phyloP scores from a whole-genome alignment of 37 sponge, comb jelly and placozoan genomes.

The Chondrilla cf. caribensis region DNA sequence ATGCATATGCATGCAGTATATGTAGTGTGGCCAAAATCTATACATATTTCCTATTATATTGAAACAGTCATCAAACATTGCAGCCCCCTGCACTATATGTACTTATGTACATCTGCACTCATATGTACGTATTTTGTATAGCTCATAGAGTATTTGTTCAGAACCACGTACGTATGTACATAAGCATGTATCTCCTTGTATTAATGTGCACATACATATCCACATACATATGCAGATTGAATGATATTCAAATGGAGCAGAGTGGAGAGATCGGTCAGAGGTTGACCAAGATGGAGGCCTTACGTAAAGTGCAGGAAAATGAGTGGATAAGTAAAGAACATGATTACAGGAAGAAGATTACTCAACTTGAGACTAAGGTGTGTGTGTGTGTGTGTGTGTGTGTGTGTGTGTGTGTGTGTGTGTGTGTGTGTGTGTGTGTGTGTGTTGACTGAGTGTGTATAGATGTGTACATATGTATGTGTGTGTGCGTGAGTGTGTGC shows the following conservation, averaged over 20 bases:
- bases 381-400: conserved; percentile 17
- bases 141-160: no score
- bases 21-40: no score
- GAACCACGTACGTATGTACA: neutral
- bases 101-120: neutral
- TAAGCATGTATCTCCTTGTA: neutral
- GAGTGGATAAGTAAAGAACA: conserved; percentile 49
- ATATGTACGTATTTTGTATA: no score
- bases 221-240: neutral
- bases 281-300: conserved; percentile 2
- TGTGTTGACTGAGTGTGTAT: neutral
- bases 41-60: no score
- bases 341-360: conserved; percentile 42
- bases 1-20: no score
- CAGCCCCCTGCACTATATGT: neutral
- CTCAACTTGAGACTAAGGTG: conserved; percentile 49
- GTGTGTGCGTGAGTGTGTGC: no score
- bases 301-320: neutral
- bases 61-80: neutral
- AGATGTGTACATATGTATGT: neutral
- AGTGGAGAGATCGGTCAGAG: conserved; percentile 18
- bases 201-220: neutral
- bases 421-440: neutral
- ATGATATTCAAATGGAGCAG: neutral
- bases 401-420: neutral